Percentiles rank a stretch among this genome's conserved stretches.
phyloP scores from a whole-genome alignment of 2,888 invertebrate genomes.

The Idaea dimidiata region DNA sequence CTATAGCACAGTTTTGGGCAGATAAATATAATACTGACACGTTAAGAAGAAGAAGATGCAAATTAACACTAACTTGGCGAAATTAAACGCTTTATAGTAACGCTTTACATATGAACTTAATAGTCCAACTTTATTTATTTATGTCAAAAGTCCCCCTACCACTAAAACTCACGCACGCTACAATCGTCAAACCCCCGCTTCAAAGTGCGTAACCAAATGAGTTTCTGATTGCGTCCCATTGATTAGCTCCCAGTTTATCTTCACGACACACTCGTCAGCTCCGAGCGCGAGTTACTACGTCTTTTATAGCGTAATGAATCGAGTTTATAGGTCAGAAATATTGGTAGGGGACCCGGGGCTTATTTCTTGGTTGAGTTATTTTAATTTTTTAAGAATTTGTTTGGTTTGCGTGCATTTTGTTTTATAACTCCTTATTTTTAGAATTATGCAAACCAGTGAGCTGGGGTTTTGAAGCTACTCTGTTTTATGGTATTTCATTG shows the following conservation, averaged over 20 bases:
- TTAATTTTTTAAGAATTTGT: background rate
- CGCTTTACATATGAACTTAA: background rate
- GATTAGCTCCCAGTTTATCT: background rate
- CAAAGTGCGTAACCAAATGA: constrained; percentile 18
- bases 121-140: background rate
- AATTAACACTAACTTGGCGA: too few species aligned
- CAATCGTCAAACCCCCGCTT: constrained; percentile 8
- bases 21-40: too few species aligned
- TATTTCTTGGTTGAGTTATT: background rate
- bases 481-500: too few species aligned
- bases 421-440: background rate
- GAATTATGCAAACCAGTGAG: background rate
- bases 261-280: constrained; percentile 1
- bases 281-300: background rate
- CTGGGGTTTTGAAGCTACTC: background rate
- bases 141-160: background rate
- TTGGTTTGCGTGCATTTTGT: background rate
- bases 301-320: background rate
- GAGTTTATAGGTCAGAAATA: constrained; percentile 1
- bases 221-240: constrained; percentile 2
- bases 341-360: background rate
- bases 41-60: too few species aligned
- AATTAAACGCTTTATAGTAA: too few species aligned
- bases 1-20: too few species aligned
- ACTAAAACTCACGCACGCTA: background rate